phyloP scores from a whole-genome alignment of 2,888 invertebrate species.

The Drosophila subsilvestris region DNA sequence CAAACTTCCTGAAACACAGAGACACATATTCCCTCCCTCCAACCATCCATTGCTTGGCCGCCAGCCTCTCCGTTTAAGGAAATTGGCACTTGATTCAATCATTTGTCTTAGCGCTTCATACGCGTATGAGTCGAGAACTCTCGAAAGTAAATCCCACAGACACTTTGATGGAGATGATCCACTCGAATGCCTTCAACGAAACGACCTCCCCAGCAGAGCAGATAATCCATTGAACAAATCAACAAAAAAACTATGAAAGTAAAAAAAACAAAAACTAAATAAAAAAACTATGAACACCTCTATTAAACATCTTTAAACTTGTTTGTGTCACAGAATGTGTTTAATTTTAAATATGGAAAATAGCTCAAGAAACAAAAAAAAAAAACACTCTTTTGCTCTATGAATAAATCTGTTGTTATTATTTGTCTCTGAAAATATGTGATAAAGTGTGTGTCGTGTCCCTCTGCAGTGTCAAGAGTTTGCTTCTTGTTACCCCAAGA shows the following conservation, averaged over 20 bases:
- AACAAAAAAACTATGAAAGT: background rate
- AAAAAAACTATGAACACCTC: slow-evolving; percentile 1
- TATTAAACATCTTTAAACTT: slow-evolving; percentile 8
- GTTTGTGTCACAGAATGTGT: slow-evolving; percentile 11
- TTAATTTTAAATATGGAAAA: slow-evolving; percentile 23
- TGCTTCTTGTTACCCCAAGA: slow-evolving; percentile 14
- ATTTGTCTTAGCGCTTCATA: slow-evolving; percentile 58
- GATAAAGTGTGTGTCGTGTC: slow-evolving; percentile 28
- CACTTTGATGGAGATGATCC: slow-evolving; percentile 43
- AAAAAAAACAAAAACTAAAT: background rate
- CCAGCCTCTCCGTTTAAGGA: slow-evolving; percentile 23
- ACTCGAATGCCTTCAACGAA: slow-evolving; percentile 1
- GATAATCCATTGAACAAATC: background rate
- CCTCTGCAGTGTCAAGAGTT: slow-evolving; percentile 37
- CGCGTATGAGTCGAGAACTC: slow-evolving; percentile 13
- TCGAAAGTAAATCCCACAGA: slow-evolving; percentile 37
- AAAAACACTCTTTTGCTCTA: background rate
- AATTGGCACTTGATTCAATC: slow-evolving; percentile 63
- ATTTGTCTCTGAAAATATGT: slow-evolving; percentile 34
- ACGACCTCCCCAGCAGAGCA: slow-evolving; percentile 15
- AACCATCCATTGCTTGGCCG: background rate
- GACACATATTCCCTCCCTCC: background rate
- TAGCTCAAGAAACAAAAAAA: slow-evolving; percentile 5
- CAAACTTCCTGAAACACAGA: background rate
- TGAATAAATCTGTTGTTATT: slow-evolving; percentile 12